A percentile compares a stretch with the other conserved stretches of the same genome.
Evolutionary conservation across 2,113 vertebrate species (phyloP).

Genomic region (Hippocampus guttulatus): DNA sequence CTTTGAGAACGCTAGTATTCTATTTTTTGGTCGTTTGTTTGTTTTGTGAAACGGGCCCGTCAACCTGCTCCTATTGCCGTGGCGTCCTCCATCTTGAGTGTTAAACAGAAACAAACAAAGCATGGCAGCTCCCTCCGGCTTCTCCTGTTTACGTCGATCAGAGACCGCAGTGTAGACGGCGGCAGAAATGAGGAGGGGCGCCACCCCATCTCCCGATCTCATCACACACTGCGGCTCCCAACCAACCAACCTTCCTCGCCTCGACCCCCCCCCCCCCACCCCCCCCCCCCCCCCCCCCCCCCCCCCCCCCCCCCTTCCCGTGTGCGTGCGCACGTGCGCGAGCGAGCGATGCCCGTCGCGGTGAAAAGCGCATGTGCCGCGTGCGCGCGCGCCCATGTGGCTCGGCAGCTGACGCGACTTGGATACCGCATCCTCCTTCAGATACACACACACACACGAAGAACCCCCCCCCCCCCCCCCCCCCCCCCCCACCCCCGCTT

Average conservation of each 20-base stretch:
- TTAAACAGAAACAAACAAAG: conserved; percentile 16
- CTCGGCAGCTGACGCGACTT: conserved; percentile 50
- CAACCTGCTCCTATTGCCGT: background rate
- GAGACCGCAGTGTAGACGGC: conserved; percentile 30
- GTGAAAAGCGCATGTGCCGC: conserved; percentile 53
- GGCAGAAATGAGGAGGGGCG: conserved; percentile 26
- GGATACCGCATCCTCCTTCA: conserved; percentile 53
- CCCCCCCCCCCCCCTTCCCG: conserved; percentile 38
- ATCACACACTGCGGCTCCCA: conserved; percentile 60
- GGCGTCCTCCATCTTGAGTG: conserved; percentile 2
- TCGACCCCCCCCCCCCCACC: conserved; percentile 49
- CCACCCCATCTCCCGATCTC: conserved; percentile 40
- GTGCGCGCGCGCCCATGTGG: conserved; percentile 41
- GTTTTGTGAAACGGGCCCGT: background rate
- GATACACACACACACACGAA: conserved; percentile 8
- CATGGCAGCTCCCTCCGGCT: conserved; percentile 35
- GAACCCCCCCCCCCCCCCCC: conserved; percentile 3
- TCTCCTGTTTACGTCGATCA: conserved; percentile 31
- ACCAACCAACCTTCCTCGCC: conserved; percentile 6
- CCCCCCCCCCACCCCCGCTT: conserved; percentile 18
- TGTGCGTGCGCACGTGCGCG: background rate
- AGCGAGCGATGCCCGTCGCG: conserved; percentile 23
- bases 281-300: conserved; percentile 59
- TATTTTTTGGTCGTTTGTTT: too few species aligned
- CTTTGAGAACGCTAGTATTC: too few species aligned